These are phyloP conservation scores for Podiceps cristatus DNA, from an alignment of 2,113 vertebrate genomes.

Conservation along the genomic window DNA sequence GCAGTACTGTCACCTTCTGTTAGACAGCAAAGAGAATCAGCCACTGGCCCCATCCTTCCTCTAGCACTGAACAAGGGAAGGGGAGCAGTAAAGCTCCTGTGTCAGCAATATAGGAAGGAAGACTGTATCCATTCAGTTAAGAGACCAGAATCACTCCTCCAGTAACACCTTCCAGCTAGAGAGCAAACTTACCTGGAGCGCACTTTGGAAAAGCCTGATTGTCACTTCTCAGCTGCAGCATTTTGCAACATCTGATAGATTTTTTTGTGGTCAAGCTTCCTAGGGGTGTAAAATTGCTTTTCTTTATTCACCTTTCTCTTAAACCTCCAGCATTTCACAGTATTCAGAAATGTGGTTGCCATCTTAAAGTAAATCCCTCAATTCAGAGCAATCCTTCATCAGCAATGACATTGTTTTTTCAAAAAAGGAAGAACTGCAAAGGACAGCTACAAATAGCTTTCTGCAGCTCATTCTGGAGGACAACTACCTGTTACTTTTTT, in stretches of 20 bases:
- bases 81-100: neutral
- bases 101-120: neutral
- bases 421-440: neutral
- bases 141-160: neutral
- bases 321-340: neutral
- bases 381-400: neutral
- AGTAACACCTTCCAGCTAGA: neutral
- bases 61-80: neutral
- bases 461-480: neutral
- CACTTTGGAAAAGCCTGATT: neutral
- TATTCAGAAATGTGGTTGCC: neutral
- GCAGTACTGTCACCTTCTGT: neutral
- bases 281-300: neutral
- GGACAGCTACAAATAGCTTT: neutral
- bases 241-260: neutral
- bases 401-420: neutral
- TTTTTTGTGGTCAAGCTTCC: neutral
- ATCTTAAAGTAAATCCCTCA: neutral
- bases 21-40: neutral
- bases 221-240: neutral
- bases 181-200: neutral
- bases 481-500: neutral
- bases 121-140: neutral
- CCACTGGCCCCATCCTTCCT: neutral
- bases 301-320: neutral